Conservation (phyloP, 1,140 invertebrate species). For the Bacillus rossius region DNA sequence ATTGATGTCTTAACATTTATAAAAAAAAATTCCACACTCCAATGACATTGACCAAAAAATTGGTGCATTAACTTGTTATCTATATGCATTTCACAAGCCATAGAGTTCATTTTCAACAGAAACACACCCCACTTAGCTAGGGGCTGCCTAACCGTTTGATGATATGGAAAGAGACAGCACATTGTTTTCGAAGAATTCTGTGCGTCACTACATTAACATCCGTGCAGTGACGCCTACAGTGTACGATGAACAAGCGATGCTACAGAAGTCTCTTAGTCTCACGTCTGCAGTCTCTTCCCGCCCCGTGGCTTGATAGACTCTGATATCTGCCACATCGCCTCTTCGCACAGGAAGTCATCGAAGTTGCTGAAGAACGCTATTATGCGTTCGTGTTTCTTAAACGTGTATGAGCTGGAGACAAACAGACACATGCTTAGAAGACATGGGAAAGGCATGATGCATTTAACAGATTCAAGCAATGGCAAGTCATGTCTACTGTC, state of each 20-base stretch:
- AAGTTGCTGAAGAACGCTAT: conserved; percentile 96
- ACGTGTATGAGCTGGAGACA: conserved; percentile 70
- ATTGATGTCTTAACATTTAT: too few species aligned
- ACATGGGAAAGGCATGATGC: too few species aligned
- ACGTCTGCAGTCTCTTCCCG: conserved; percentile 44
- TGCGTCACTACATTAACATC: neutral
- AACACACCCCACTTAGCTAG: too few species aligned
- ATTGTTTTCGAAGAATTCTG: neutral
- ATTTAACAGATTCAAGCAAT: too few species aligned
- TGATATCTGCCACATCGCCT: conserved; percentile 96
- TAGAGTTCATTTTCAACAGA: too few species aligned
- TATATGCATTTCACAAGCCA: too few species aligned
- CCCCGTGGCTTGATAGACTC: conserved; percentile 91
- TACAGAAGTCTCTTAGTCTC: neutral
- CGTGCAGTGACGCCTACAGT: too few species aligned
- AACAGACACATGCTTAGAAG: conserved; percentile 23
- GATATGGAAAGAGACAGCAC: neutral
- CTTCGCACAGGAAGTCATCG: conserved; percentile 90
- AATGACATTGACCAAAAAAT: too few species aligned
- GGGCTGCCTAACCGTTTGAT: neutral
- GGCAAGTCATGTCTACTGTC: too few species aligned
- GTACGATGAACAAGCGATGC: neutral
- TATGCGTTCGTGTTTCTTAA: conserved; percentile 89
- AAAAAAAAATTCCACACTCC: too few species aligned
- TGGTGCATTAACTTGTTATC: too few species aligned